Conservation (phyloP, 2,113 vertebrate species). For the Cacatua alba region DNA sequence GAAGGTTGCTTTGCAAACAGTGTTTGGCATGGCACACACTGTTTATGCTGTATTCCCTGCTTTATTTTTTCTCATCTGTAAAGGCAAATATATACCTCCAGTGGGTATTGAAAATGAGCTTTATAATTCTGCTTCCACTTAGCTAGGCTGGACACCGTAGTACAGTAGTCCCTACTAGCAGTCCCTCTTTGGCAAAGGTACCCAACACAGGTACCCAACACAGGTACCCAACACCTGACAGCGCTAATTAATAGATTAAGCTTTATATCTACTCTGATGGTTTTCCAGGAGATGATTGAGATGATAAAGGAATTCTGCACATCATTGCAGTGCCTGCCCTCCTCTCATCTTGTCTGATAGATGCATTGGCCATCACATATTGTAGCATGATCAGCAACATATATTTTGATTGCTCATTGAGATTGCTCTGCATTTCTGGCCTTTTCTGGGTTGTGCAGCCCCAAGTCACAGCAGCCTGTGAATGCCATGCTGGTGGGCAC, state of each 20-base stretch:
- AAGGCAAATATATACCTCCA: not conserved
- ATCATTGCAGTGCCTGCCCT: not conserved
- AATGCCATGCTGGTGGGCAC: accelerated
- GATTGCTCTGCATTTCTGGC: not conserved
- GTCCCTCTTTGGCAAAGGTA: not conserved
- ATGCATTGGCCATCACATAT: not conserved
- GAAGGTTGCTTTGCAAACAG: not conserved
- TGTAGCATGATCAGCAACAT: not conserved
- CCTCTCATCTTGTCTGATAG: not conserved
- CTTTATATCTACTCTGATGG: not conserved
- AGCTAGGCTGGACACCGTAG: not conserved
- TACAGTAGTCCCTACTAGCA: not conserved
- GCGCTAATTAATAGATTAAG: not conserved
- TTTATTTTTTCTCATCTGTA: not conserved
- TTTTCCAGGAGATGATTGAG: not conserved
- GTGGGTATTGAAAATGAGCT: not conserved
- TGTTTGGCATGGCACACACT: not conserved
- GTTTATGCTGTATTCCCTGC: not conserved
- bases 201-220: accelerated
- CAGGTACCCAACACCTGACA: not conserved
- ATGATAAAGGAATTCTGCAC: not conserved
- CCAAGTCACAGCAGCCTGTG: not conserved
- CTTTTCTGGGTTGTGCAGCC: not conserved
- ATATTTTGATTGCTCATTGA: not conserved
- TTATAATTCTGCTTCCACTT: not conserved